Evolutionary conservation across 2,888 invertebrate genomes (phyloP).

Genomic region (Glyphotaelius pellucidus): DNA sequence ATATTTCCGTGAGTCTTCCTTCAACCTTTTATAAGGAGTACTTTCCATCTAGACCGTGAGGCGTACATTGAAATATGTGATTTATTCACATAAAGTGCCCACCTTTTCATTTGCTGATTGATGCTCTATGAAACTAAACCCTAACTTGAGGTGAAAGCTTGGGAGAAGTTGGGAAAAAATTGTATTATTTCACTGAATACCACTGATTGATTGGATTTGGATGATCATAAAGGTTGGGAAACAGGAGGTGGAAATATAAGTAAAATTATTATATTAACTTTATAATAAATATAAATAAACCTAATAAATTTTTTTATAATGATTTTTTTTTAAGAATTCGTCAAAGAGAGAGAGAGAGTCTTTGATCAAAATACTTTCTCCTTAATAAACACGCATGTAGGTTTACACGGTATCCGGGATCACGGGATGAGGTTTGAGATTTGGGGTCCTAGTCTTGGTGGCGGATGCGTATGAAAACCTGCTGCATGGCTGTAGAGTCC

Average conservation of each 20-base stretch:
- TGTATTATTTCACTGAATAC: not conserved
- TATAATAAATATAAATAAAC: too few relatives aligned
- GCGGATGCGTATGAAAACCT: too few relatives aligned
- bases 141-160: not conserved
- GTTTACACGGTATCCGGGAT: too few relatives aligned
- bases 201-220: not conserved
- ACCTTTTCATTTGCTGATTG: slow-evolving; percentile 16
- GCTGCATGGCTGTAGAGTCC: too few relatives aligned
- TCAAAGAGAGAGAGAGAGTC: too few relatives aligned
- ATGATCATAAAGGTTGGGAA: not conserved
- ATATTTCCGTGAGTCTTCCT: not conserved
- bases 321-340: too few relatives aligned
- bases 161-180: not conserved
- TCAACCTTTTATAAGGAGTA: not conserved
- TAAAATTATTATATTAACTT: too few relatives aligned
- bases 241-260: not conserved
- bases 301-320: too few relatives aligned
- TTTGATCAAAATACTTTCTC: too few relatives aligned
- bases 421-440: too few relatives aligned
- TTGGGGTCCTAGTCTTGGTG: too few relatives aligned
- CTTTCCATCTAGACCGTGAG: not conserved
- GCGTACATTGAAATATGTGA: not conserved
- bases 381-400: too few relatives aligned
- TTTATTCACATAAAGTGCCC: not conserved
- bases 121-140: not conserved